Evolutionary conservation across 2,888 invertebrate genomes (phyloP).

Genomic region (Fissipunctia ypsillon): DNA sequence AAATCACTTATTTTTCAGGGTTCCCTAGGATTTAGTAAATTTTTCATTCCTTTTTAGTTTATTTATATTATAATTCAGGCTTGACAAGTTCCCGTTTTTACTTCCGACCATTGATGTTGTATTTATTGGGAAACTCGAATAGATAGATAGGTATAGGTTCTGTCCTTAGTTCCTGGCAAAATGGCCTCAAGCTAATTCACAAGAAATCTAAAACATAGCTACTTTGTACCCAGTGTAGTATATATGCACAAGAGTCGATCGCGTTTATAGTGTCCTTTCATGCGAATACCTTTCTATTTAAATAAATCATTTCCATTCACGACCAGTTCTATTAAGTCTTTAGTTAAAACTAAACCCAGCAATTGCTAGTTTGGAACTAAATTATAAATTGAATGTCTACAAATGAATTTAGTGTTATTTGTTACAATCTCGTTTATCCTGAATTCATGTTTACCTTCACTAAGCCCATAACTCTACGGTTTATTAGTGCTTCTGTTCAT

Average conservation of each 20-base stretch:
- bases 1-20: not conserved
- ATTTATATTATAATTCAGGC: not conserved
- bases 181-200: not conserved
- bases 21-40: not conserved
- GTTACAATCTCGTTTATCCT: conserved; percentile 33
- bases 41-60: not conserved
- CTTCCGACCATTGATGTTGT: not conserved
- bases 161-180: not conserved
- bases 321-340: conserved; percentile 48
- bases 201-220: conserved; percentile 26
- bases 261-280: conserved; percentile 55
- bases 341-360: conserved; percentile 33
- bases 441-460: conserved; percentile 33
- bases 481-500: not conserved
- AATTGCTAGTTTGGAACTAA: conserved; percentile 25
- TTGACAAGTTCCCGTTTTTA: not conserved
- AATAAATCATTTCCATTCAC: conserved; percentile 62
- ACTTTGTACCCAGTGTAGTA: not conserved
- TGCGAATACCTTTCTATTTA: conserved; percentile 63
- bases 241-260: conserved; percentile 11
- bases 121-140: no score
- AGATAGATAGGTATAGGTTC: not conserved
- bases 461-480: conserved; percentile 12
- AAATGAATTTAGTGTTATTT: conserved; percentile 27
- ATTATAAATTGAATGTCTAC: conserved; percentile 43